Evolutionary conservation across 2,113 vertebrate species (phyloP), one percentile per base, ranked within the genome.

Genomic region (Asarcornis scutulata): DNA sequence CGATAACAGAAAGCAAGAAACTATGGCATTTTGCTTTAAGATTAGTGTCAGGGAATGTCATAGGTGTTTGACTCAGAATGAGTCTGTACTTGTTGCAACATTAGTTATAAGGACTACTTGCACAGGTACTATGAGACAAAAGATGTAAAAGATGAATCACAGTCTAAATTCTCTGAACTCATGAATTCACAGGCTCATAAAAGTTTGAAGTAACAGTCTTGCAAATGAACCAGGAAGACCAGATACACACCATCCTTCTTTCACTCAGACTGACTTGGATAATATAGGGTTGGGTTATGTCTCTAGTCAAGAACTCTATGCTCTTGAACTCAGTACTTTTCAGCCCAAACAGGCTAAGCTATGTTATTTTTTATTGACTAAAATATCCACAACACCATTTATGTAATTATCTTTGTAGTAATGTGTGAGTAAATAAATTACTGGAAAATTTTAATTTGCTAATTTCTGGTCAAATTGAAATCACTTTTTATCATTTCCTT

Each of bases 311-410:
- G 27, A 26, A 52, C 32, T 1, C 15, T 52, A 4, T 20, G 17
- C 3, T 73, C 12, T 59, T 40, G 40, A 40, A 40, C 40, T 13
- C 40, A 40, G 34, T 20, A 1, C 0, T 64, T 82, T 2, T 15
- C 52, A 59, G 38, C 58, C 17, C n/a, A 53, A 91, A 79, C 3
- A 56, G 23, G 55, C 26, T 7, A 59, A 72, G 7, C 55, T 17
- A 16, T 21, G 1, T 12, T 67, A 8, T 2, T 91, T n/a, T 50
- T 38, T 46, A 8, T 21, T 64, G 25, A 11, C 14, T 50, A 40
- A 72, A 15, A 77, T 62, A n/a, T 5, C 55, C 14, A 60, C 0
- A 72, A n/a, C 42, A 27, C 1, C 4, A 23, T 31, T 66, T 66
- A 42, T 38, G 1, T 10, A 66, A 13, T 69, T 86, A 81, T 9